These are phyloP conservation scores for Antechinus stuartii DNA, from an alignment of 2,113 vertebrate genomes.

Conservation along the genomic window DNA sequence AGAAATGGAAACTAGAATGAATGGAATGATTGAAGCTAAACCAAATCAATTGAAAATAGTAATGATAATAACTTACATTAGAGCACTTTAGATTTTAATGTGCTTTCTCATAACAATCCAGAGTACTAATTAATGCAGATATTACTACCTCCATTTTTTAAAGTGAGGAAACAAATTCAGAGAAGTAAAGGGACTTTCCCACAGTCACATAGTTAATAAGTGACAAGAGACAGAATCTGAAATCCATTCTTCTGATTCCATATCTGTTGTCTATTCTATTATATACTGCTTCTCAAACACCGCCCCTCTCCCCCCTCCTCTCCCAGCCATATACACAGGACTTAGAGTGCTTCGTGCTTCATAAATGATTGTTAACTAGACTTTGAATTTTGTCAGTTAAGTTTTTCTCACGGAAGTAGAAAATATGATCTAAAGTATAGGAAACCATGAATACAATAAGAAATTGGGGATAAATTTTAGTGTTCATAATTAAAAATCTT, in stretches of 20 bases:
- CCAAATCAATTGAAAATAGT: not conserved
- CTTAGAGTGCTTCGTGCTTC: not conserved
- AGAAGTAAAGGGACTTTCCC: not conserved
- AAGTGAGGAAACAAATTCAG: not conserved
- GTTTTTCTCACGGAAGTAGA: not conserved
- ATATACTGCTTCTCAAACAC: not conserved
- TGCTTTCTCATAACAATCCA: not conserved
- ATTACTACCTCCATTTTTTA: not conserved
- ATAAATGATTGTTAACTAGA: not conserved
- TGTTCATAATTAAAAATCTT: not conserved
- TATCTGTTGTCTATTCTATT: not conserved
- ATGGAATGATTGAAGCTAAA: not conserved
- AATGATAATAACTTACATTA: not conserved
- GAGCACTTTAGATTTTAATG: not conserved
- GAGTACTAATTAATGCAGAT: not conserved
- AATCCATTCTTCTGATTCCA: not conserved
- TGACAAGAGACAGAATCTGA: not conserved
- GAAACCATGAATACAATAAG: not conserved
- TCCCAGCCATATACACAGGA: not conserved
- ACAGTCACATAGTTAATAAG: not conserved
- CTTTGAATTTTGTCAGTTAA: not conserved
- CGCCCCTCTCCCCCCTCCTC: no score
- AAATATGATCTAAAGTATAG: not conserved
- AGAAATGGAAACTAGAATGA: not conserved
- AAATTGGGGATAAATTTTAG: not conserved